Evolutionary conservation across 2,797 vertebrate species (phyloP).

Genomic region (Thalassophryne amazonica): DNA sequence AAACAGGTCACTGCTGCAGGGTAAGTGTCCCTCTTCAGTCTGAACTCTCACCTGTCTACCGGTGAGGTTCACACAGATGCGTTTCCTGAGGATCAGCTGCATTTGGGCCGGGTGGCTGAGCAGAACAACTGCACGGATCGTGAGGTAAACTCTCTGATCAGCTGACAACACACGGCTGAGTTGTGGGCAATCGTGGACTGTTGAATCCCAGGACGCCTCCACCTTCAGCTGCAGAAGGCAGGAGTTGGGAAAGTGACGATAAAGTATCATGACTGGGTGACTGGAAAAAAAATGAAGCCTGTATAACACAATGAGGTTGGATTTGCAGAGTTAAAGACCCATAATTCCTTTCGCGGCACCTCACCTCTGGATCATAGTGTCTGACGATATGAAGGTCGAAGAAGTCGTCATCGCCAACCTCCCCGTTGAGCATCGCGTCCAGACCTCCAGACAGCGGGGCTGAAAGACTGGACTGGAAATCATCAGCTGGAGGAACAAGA

Average conservation of each 20-base stretch:
- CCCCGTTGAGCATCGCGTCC: conserved; percentile 83
- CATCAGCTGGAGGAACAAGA: conserved; percentile 78
- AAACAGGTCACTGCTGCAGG: too few relatives aligned
- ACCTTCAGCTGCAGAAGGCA: conserved; percentile 90
- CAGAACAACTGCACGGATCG: conserved; percentile 81
- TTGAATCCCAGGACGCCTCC: conserved; percentile 96
- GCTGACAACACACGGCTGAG: conserved; percentile 82
- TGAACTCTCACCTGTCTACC: conserved; percentile 65
- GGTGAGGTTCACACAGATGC: conserved; percentile 87
- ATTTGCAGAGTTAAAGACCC: too few relatives aligned
- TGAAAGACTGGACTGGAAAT: conserved; percentile 91
- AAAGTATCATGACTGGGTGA: too few relatives aligned
- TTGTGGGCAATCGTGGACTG: conserved; percentile 87
- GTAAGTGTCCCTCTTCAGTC: not conserved
- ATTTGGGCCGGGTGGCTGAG: conserved; percentile 93
- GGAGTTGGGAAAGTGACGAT: too few relatives aligned
- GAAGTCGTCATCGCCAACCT: conserved; percentile 92
- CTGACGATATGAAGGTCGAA: conserved; percentile 93
- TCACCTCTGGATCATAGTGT: conserved; percentile 84
- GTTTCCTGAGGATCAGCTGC: conserved; percentile 90
- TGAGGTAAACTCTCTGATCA: conserved; percentile 91
- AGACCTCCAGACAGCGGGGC: conserved; percentile 84
- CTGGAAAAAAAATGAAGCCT: too few relatives aligned
- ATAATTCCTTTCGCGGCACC: too few relatives aligned
- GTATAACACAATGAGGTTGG: too few relatives aligned